Percentiles rank a stretch among this genome's conserved stretches.
Evolutionary conservation across 2,797 vertebrate genomes (phyloP).

Genomic region (Myotis findleyi): DNA sequence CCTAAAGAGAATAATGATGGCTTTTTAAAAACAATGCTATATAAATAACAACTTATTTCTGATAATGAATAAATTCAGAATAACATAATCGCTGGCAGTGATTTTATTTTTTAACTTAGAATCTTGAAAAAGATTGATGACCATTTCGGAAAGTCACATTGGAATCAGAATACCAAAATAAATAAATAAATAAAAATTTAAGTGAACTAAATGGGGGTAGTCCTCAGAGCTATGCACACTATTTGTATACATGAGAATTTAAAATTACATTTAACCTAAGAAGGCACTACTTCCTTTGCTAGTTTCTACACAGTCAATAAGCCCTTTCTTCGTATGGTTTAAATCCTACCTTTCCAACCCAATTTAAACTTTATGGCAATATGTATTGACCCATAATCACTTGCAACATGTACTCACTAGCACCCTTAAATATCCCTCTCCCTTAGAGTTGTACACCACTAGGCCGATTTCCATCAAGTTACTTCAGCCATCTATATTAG

Average conservation of each 20-base stretch:
- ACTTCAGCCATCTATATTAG: neutral
- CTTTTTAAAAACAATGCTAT: slow-evolving; percentile 23
- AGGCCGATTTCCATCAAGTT: neutral
- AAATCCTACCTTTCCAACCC: neutral
- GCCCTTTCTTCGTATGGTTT: neutral
- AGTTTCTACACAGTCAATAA: neutral
- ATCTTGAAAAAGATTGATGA: slow-evolving; percentile 39
- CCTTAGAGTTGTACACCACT: neutral
- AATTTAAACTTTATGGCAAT: neutral
- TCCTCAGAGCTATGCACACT: neutral
- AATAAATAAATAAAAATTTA: neutral
- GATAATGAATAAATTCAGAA: neutral
- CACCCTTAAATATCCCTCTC: neutral
- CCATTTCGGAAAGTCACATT: neutral
- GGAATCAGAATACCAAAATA: neutral
- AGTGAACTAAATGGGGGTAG: neutral
- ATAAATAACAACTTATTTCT: slow-evolving; percentile 47
- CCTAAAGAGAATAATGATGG: neutral
- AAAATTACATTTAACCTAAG: neutral
- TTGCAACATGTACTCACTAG: neutral
- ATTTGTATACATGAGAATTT: neutral
- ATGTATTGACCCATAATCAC: neutral
- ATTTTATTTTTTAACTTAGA: slow-evolving; percentile 51
- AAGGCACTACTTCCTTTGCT: neutral
- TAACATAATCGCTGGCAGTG: neutral